phyloP scores from a whole-genome alignment of 2,888 invertebrate species.

The Hyles lineata region DNA sequence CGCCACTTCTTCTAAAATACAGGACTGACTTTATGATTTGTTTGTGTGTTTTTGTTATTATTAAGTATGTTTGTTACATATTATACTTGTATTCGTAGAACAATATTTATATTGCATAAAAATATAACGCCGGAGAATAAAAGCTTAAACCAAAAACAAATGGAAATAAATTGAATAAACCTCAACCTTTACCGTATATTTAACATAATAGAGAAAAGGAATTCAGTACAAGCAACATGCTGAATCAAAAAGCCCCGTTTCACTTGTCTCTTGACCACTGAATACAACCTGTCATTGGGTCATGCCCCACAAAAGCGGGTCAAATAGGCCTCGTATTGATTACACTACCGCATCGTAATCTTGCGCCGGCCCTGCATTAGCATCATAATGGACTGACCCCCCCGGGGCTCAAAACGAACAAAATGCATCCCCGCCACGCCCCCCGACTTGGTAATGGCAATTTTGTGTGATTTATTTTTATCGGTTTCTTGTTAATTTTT shows the following conservation, averaged over 20 bases:
- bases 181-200: too few relatives aligned
- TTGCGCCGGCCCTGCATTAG: constrained; percentile 54
- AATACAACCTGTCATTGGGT: constrained; percentile 73
- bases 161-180: too few relatives aligned
- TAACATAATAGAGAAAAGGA: neutral
- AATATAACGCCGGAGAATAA: too few relatives aligned
- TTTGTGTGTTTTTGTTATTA: too few relatives aligned
- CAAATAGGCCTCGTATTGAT: constrained; percentile 57
- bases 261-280: constrained; percentile 51
- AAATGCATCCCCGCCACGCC: constrained; percentile 62
- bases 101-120: too few relatives aligned
- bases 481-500: constrained; percentile 34
- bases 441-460: constrained; percentile 53
- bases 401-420: constrained; percentile 56
- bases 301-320: constrained; percentile 63
- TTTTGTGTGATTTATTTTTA: constrained; percentile 57
- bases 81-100: too few relatives aligned
- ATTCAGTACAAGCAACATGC: neutral
- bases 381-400: constrained; percentile 72
- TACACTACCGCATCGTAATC: constrained; percentile 63
- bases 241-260: neutral
- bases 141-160: too few relatives aligned
- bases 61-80: too few relatives aligned
- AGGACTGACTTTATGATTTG: too few relatives aligned
- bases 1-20: too few relatives aligned